These are phyloP conservation scores for Drosophila macrospina DNA, from an alignment of 2,888 invertebrate genomes.

Conservation along the genomic window DNA sequence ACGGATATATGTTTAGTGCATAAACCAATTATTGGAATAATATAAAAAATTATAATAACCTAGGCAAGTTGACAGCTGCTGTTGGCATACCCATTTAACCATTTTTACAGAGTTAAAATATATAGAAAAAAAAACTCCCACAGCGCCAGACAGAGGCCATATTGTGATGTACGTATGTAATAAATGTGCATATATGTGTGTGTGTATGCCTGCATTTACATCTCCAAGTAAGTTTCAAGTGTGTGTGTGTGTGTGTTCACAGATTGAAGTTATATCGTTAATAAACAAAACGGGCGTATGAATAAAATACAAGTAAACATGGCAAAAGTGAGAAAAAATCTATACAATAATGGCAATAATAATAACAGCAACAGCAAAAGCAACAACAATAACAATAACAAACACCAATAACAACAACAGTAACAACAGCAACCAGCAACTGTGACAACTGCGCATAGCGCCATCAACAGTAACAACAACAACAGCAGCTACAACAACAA, in stretches of 20 bases:
- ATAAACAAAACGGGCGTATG: too few species aligned
- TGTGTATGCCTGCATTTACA: background rate
- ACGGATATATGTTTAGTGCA: too few species aligned
- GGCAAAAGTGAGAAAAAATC: slow-evolving; percentile 44
- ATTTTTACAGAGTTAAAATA: slow-evolving; percentile 15
- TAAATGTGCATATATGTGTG: background rate
- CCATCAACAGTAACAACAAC: slow-evolving; percentile 27
- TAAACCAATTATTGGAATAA: too few species aligned
- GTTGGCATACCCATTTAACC: background rate
- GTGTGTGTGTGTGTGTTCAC: too few species aligned
- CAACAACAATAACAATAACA: slow-evolving; percentile 33
- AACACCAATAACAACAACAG: slow-evolving; percentile 10
- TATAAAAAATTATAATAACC: too few species aligned
- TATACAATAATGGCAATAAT: slow-evolving; percentile 56
- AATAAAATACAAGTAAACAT: slow-evolving; percentile 45
- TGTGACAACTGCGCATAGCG: slow-evolving; percentile 65
- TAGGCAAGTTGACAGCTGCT: too few species aligned
- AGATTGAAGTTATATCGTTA: too few species aligned
- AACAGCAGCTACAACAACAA: slow-evolving; percentile 25
- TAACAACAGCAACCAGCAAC: slow-evolving; percentile 24
- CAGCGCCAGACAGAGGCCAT: slow-evolving; percentile 18
- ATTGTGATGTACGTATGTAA: slow-evolving; percentile 6
- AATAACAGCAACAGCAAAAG: slow-evolving; percentile 33
- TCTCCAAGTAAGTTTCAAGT: too few species aligned
- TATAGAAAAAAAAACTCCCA: slow-evolving; percentile 27